These are phyloP conservation scores for Oreonectes daqikongensis DNA, from an alignment of 2,797 vertebrate genomes.

Conservation along the genomic window DNA sequence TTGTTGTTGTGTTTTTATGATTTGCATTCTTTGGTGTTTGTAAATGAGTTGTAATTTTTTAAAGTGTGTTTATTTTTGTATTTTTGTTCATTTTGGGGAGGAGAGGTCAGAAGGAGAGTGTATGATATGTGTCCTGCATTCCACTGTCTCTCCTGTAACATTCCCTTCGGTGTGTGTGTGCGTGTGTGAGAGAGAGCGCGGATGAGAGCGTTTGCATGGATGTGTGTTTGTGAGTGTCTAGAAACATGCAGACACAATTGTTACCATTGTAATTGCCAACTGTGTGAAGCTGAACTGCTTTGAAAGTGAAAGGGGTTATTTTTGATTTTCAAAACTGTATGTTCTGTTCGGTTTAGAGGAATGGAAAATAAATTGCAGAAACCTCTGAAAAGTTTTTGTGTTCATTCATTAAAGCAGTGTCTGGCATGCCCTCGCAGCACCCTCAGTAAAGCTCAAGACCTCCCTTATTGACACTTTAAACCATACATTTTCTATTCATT, in stretches of 20 bases:
- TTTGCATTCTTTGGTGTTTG: conserved; percentile 49
- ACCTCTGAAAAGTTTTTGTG: conserved; percentile 50
- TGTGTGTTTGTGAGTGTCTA: conserved; percentile 44
- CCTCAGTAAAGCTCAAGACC: background rate
- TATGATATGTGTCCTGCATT: conserved; percentile 67
- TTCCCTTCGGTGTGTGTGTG: conserved; percentile 72
- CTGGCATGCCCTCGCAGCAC: background rate
- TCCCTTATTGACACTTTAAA: background rate
- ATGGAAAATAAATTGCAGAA: conserved; percentile 64
- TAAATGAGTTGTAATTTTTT: conserved; percentile 55
- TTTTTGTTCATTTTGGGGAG: conserved; percentile 35
- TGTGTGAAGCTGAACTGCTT: conserved; percentile 57
- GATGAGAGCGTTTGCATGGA: conserved; percentile 13
- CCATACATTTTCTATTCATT: no score
- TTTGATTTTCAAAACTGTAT: conserved; percentile 59
- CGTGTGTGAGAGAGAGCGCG: conserved; percentile 22
- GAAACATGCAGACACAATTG: conserved; percentile 49
- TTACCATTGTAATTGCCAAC: conserved; percentile 53
- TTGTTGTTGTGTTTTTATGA: conserved; percentile 54
- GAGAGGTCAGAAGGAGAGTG: conserved; percentile 52
- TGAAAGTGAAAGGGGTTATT: conserved; percentile 60
- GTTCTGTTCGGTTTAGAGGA: conserved; percentile 62
- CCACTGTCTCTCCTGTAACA: conserved; percentile 72
- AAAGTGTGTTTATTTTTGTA: conserved; percentile 53
- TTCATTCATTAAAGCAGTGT: conserved; percentile 25